phyloP scores from a whole-genome alignment of 2,888 invertebrate species.

The Cosmia trapezina region DNA sequence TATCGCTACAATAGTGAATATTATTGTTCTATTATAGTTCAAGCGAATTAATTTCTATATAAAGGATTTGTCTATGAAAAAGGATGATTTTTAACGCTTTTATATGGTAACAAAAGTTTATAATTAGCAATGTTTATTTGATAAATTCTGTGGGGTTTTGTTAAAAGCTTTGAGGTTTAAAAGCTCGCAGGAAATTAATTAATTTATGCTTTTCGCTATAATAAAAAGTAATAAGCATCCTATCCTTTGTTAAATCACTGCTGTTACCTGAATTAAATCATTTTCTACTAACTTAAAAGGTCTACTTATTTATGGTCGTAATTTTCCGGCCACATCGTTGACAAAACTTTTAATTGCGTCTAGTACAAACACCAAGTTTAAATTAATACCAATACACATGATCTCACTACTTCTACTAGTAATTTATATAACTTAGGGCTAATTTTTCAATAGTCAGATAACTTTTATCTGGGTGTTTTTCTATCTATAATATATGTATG shows the following conservation, averaged over 20 bases:
- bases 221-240: neutral
- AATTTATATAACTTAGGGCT: no score
- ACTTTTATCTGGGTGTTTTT: no score
- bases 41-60: conserved; percentile 72
- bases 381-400: no score
- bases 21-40: conserved; percentile 71
- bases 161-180: conserved; percentile 11
- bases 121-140: conserved; percentile 64
- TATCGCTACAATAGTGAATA: conserved; percentile 68
- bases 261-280: neutral
- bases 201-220: conserved; percentile 14
- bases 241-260: neutral
- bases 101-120: conserved; percentile 63
- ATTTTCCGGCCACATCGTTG: no score
- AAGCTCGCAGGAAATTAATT: neutral
- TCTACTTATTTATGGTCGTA: neutral
- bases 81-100: conserved; percentile 67
- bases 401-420: no score
- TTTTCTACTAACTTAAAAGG: neutral
- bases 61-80: conserved; percentile 70
- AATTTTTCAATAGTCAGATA: no score
- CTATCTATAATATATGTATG: no score
- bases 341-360: neutral
- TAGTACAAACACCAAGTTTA: no score
- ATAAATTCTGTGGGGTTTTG: conserved; percentile 54